These are phyloP conservation scores for Zosterops hypoxanthus DNA, from an alignment of 2,113 vertebrate species.

Conservation along the genomic window DNA sequence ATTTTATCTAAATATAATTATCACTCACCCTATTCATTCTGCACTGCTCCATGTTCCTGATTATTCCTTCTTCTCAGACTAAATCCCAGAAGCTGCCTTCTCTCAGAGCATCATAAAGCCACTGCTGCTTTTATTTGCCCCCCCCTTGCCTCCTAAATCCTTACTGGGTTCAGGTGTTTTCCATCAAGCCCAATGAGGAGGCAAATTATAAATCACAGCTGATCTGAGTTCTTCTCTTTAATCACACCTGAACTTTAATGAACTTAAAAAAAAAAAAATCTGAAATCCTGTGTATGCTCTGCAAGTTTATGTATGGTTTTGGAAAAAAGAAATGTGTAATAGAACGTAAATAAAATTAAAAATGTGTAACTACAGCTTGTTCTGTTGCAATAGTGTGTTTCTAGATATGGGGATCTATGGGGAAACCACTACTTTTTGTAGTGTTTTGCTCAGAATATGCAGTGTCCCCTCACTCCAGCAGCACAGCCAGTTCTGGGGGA, in stretches of 20 bases:
- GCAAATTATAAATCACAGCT: neutral
- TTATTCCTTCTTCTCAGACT: neutral
- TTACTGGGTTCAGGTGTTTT: neutral
- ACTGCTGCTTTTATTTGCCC: neutral
- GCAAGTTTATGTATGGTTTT: neutral
- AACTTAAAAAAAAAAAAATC: neutral
- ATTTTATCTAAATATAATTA: neutral
- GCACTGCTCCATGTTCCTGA: accelerated
- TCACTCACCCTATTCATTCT: neutral
- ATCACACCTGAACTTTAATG: neutral
- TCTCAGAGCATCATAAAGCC: neutral
- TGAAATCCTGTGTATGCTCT: neutral
- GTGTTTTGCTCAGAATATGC: neutral
- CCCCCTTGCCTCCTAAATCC: neutral
- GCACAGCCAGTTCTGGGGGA: neutral
- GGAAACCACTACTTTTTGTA: neutral
- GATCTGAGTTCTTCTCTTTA: neutral
- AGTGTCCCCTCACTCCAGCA: neutral
- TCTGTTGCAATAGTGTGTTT: neutral
- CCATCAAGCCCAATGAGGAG: neutral
- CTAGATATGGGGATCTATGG: too few species aligned
- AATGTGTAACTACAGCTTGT: neutral
- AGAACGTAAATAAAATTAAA: neutral
- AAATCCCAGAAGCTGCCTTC: neutral
- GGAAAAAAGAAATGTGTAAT: neutral